Conservation (phyloP, 2,797 vertebrate species). For the Spinus pinus region DNA sequence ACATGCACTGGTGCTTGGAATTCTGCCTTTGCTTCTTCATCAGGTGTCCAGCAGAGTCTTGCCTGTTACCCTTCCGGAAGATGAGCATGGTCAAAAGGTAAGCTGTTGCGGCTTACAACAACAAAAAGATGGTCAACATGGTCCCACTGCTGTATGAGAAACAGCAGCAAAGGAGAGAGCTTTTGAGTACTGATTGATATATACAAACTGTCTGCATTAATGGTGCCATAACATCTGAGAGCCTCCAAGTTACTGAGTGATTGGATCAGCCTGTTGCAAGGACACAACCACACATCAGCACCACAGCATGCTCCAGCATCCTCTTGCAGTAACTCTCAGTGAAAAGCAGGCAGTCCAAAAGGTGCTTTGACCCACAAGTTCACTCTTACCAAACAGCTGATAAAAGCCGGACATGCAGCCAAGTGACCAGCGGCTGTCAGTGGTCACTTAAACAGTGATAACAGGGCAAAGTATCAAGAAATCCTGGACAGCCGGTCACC, state of each 20-base stretch:
- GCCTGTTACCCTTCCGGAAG: background rate
- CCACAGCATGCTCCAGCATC: background rate
- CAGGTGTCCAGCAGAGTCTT: background rate
- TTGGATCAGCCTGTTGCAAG: background rate
- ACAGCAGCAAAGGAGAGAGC: background rate
- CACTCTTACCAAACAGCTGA: background rate
- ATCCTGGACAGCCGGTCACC: background rate
- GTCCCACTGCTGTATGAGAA: background rate
- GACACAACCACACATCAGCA: background rate
- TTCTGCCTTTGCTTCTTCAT: background rate
- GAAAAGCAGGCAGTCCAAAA: background rate
- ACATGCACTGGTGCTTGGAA: background rate
- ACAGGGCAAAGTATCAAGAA: background rate
- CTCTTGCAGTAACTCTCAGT: background rate
- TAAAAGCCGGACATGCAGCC: rapidly evolving
- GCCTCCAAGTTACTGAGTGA: background rate
- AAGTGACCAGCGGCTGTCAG: background rate
- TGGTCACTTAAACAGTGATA: background rate
- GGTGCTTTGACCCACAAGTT: background rate
- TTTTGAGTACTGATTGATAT: background rate
- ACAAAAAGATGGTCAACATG: background rate
- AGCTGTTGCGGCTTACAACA: background rate
- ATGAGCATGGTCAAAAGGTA: background rate
- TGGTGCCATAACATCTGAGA: background rate
- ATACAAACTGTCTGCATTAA: background rate